phyloP scores from a whole-genome alignment of 2,113 vertebrate species.

The Chionomys nivalis region DNA sequence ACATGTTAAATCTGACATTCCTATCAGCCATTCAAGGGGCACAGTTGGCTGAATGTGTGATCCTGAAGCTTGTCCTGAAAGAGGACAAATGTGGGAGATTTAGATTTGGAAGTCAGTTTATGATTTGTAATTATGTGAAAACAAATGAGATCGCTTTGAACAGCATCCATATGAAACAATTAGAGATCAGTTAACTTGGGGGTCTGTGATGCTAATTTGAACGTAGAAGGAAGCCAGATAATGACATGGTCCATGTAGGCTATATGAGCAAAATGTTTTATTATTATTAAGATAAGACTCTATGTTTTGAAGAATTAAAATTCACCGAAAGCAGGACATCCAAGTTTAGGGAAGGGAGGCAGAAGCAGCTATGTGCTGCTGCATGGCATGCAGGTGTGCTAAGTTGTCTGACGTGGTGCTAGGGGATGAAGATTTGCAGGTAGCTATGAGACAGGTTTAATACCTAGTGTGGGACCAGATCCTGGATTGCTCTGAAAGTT shows the following conservation, averaged over 20 bases:
- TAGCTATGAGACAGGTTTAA: background rate
- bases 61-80: slow-evolving; percentile 14
- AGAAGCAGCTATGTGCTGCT: background rate
- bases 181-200: background rate
- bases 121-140: slow-evolving; percentile 12
- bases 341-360: background rate
- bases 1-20: slow-evolving; percentile 17
- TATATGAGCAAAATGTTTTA: background rate
- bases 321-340: background rate
- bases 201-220: slow-evolving; percentile 5
- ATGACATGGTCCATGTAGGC: background rate
- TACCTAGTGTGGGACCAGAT: slow-evolving; percentile 7
- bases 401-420: background rate
- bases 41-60: background rate
- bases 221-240: background rate
- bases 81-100: background rate
- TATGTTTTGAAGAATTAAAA: background rate
- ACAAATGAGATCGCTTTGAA: background rate
- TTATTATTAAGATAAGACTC: background rate
- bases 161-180: background rate
- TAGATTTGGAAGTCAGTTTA: slow-evolving; percentile 16
- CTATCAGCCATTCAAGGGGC: background rate
- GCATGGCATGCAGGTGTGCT: background rate
- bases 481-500: slow-evolving; percentile 32
- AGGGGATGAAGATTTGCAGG: slow-evolving; percentile 17